A percentile compares a stretch with the other conserved stretches of the same genome.
Evolutionary conservation across 2,888 invertebrate species (phyloP).

Genomic region (Gymnoscelis rufifasciata): DNA sequence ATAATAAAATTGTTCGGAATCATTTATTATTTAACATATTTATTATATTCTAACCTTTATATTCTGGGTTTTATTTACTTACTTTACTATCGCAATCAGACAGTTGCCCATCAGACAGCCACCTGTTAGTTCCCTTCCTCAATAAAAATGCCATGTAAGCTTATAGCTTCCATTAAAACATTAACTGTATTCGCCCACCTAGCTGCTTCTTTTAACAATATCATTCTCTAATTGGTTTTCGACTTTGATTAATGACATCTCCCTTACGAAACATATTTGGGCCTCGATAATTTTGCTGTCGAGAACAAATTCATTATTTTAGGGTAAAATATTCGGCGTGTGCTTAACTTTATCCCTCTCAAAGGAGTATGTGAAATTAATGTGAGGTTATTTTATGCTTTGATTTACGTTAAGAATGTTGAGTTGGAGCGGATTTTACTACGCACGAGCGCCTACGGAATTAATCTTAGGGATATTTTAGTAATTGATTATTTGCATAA

Average conservation of each 20-base stretch:
- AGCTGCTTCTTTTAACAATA: slow-evolving; percentile 27
- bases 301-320: slow-evolving; percentile 25
- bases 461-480: background rate
- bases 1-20: too few relatives aligned
- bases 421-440: background rate
- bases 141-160: too few relatives aligned
- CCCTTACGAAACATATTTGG: slow-evolving; percentile 26
- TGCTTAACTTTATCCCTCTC: slow-evolving; percentile 15
- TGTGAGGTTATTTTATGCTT: slow-evolving; percentile 13
- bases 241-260: slow-evolving; percentile 30
- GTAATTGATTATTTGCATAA: too few relatives aligned
- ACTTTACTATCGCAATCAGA: too few relatives aligned
- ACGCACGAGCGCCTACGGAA: slow-evolving; percentile 3
- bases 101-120: too few relatives aligned
- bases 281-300: slow-evolving; percentile 24
- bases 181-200: slow-evolving; percentile 2
- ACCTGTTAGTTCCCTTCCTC: too few relatives aligned
- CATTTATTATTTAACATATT: too few relatives aligned
- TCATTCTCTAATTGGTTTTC: slow-evolving; percentile 33
- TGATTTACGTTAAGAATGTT: slow-evolving; percentile 10
- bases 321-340: slow-evolving; percentile 12
- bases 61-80: too few relatives aligned
- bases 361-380: slow-evolving; percentile 19
- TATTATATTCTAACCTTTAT: too few relatives aligned
- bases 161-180: too few relatives aligned